Evolutionary conservation across 1,140 invertebrate species (phyloP).

Genomic region (Schlechtendalia chinensis): DNA sequence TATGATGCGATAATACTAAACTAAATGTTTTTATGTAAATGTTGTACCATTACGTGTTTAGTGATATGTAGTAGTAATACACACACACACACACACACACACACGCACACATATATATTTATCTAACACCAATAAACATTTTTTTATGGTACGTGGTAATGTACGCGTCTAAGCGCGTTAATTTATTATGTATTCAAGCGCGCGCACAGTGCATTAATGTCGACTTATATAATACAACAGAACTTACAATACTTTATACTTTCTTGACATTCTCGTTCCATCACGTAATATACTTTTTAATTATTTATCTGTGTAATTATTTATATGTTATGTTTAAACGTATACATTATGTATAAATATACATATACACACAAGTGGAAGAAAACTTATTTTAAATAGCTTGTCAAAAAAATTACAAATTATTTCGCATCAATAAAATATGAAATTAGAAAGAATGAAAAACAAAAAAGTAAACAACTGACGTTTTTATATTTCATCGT

Average conservation of each 20-base stretch:
- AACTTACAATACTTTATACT: too few species aligned
- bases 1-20: neutral
- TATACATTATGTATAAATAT: too few species aligned
- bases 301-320: neutral
- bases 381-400: neutral
- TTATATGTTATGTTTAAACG: neutral
- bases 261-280: too few species aligned
- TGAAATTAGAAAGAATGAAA: too few species aligned
- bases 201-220: neutral
- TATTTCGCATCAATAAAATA: neutral
- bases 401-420: neutral
- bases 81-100: too few species aligned
- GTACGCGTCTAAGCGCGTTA: neutral
- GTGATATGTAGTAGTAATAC: neutral
- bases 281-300: neutral
- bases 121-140: neutral
- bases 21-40: slow-evolving; percentile 1
- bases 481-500: neutral
- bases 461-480: neutral
- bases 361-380: too few species aligned
- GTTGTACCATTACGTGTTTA: neutral
- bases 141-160: neutral
- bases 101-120: too few species aligned
- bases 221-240: neutral
- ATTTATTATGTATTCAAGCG: neutral